Base-by-base conservation (phyloP, 1,140 invertebrate species). In the Bactericera cockerelli region DNA sequence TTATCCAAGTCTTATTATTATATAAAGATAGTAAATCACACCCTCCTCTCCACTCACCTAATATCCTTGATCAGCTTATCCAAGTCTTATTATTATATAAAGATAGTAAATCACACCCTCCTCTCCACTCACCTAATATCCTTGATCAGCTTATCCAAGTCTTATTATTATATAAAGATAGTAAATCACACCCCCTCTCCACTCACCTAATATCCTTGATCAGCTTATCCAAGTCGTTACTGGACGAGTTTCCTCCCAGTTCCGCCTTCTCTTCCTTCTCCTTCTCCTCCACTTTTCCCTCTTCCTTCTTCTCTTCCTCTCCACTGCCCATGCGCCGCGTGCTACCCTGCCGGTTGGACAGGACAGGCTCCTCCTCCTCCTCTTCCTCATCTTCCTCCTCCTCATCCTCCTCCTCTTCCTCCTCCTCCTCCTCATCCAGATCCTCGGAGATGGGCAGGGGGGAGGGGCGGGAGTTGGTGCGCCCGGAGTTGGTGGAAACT, bases 181-280 rank as follows among this genome's bases (percentile, higher is more conserved):
- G n/a, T n/a, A n/a, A n/a, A n/a, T n/a, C n/a, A n/a, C n/a, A n/a
- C n/a, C n/a, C n/a, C n/a, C n/a, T n/a, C n/a, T n/a, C n/a, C n/a
- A 31, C 31, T 13, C 49, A 16, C 25, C 86, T 80, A 53, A 92
- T 90, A 63, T 94, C 90, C n/a, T 81, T 79, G 11, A 94, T 82
- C 26, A 92, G 73, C 59, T 81, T 79, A 65, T 91, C 87, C n/a
- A 92, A 71, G n/a, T 77, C 81, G 0, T 80, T 79, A 36, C 77
- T 77, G 65, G 62, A 25, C 62, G 42, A 49, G n/a, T 49, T 49
- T n/a, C 42, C 42, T 49, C 42, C 42, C n/a, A 19, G n/a, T 16
- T 16, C n/a, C 3, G 42, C 22, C 8, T 49, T 22, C 22, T 49
- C 42, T n/a, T 22, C 42, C 19, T 49, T 22, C n/a, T 16, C n/a